phyloP scores from a whole-genome alignment of 2,888 invertebrate species.

The Drosophila putrida region DNA sequence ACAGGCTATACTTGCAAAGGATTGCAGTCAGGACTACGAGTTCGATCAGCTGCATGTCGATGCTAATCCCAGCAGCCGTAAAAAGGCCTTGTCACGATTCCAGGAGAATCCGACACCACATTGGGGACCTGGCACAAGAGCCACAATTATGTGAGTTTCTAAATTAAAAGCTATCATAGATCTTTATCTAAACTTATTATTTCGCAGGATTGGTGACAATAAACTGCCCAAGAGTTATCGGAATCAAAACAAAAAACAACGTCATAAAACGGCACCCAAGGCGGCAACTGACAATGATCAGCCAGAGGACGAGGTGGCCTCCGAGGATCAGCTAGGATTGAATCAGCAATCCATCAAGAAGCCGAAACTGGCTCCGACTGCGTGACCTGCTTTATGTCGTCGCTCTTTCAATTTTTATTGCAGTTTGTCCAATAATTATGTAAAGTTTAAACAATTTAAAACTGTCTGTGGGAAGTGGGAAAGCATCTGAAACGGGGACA shows the following conservation, averaged over 20 bases:
- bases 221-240: conserved; percentile 88
- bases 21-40: conserved; percentile 86
- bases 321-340: background rate
- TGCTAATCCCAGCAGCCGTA: conserved; percentile 93
- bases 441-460: conserved; percentile 17
- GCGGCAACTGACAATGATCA: background rate
- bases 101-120: conserved; percentile 94
- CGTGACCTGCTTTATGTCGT: conserved; percentile 49
- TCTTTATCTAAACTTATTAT: background rate
- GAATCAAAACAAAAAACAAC: conserved; percentile 89
- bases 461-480: background rate
- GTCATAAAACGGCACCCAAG: conserved; percentile 50
- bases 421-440: conserved; percentile 27
- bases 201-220: conserved; percentile 87
- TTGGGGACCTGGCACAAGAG: conserved; percentile 96
- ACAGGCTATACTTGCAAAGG: conserved; percentile 87
- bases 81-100: conserved; percentile 91
- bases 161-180: too few species aligned
- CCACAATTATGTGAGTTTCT: conserved; percentile 90
- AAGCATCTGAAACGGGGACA: too few species aligned
- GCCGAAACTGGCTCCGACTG: conserved; percentile 61
- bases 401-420: conserved; percentile 52
- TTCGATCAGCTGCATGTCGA: conserved; percentile 86
- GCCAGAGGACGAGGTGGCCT: background rate
- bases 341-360: conserved; percentile 62